Evolutionary conservation across 2,888 invertebrate species (phyloP).

Genomic region (Mycogona germanica): DNA sequence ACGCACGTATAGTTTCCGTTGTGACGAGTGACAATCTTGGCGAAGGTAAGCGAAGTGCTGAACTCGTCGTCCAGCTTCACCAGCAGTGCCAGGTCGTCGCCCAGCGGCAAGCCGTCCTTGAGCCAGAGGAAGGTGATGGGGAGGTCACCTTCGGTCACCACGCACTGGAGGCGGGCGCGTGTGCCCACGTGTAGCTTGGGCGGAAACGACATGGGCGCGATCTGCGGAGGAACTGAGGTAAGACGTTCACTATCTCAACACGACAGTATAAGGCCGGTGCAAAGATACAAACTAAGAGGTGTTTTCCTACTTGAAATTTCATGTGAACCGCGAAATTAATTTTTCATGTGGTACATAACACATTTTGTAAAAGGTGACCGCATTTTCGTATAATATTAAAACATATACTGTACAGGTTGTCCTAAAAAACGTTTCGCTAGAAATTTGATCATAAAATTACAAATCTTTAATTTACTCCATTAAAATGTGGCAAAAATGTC

Average conservation of each 20-base stretch:
- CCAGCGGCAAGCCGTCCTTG: slow-evolving; percentile 31
- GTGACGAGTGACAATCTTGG: slow-evolving; percentile 30
- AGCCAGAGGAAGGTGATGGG: slow-evolving; percentile 33
- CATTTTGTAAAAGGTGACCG: no score
- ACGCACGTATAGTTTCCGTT: slow-evolving; percentile 34
- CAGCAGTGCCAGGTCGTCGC: slow-evolving; percentile 22
- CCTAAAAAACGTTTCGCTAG: no score
- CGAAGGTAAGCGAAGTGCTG: slow-evolving; percentile 31
- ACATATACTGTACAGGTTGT: no score
- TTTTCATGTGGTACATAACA: no score
- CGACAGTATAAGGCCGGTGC: slow-evolving; percentile 5
- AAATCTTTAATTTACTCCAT: no score
- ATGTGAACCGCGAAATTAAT: no score
- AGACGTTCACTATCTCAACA: slow-evolving; percentile 13
- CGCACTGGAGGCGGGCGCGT: slow-evolving; percentile 19
- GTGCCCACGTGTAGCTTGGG: slow-evolving; percentile 20
- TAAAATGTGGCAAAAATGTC: no score
- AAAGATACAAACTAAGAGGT: no score
- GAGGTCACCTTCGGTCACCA: slow-evolving; percentile 28
- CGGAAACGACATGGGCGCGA: slow-evolving; percentile 19
- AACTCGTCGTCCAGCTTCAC: slow-evolving; percentile 30
- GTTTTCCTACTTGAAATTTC: no score
- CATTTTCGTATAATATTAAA: no score
- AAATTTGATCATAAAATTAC: no score
- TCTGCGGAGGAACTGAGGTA: slow-evolving; percentile 19